Evolutionary conservation across 2,888 invertebrate species (phyloP), one percentile per base, ranked within the genome.

Genomic region (Sericinus montela): DNA sequence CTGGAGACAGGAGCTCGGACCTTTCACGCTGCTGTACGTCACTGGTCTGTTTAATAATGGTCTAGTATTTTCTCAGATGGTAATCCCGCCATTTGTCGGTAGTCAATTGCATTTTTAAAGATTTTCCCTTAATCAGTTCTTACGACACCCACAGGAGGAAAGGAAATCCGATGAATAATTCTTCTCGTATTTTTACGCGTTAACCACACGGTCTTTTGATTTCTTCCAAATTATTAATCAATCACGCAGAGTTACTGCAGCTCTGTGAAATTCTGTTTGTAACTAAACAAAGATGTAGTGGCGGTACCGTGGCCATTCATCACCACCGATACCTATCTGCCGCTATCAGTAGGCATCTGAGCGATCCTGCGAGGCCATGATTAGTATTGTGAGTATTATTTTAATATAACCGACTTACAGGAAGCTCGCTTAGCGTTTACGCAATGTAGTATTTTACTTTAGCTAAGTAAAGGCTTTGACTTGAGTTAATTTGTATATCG

Each of bases 331-430:
- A 64, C 60, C 65, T 76, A 80, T 80, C 80, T 67, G 40, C 50
- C 58, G 60, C 59, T 75, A 76, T 77, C 75, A 53, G 48, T 32
- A 30, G 59, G 55, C 67, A 80, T 79, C 79, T 63, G 66, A 66
- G 63, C 58, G 55, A 68, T 79, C 78, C 79, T 62, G 66, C 66
- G 63, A 60, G 51, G 54, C 57, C 68, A 67, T 75, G 80, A 79
- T 80, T 78, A 78, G 72, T 73, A 67, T 67, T 72, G 75, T 73
- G 75, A 70, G 69, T 74, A 75, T 73, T 78, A 78, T 75, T 77
- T 71, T 78, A 78, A 76, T 78, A 72, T 34, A 58, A 44, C 62
- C 67, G 65, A 74, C 73, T 73, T 75, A 72, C 72, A 61, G 67
- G 65, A 54, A 65, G 61, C 59, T 51, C 50, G 59, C 40, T 51